Base-by-base conservation (phyloP, 2,888 invertebrate species). In the Pterostichus madidus region DNA sequence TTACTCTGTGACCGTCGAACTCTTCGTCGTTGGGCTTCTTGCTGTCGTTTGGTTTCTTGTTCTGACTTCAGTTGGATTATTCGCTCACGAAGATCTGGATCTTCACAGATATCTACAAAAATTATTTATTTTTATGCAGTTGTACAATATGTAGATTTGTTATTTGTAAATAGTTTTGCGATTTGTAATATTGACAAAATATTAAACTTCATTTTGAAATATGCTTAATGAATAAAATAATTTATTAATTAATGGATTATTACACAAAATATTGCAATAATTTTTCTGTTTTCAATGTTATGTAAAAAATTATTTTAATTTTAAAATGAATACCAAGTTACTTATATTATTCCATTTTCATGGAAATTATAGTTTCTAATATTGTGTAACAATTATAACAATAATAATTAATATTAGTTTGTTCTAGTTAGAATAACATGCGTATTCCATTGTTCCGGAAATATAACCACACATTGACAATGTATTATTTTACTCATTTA, bases 51-150 rank as follows among this genome's bases (percentile, higher is more conserved):
- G 88, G 94, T 94, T 89, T 98, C 98, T 88, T 98, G 97, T 87
- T 99, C 98, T 8, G 95, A 96, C 87, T 95, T 95, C 83, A 99
- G 91, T 87, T 98, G 96, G 84, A 96, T 91, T 85, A 99, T 97
- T 85, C 98, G 94, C 86, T 96, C 97, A 85, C 97, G 95, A 87
- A 99, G 94, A 90, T 98, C 98, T 0, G 96, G 95, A 90, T 99
- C 98, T 90, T 99, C 98, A 89, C 98, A 98, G 86, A 99, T 98
- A 90, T 98, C 98, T 97, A 85, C 80, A 13, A 64, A 61, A 8
- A 56, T 24, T 24, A 24, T 44, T 44, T 10, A 11, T 11, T 86
- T 85, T 32, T 44, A 64, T 64, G 71, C 39, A 77, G 71, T 46
- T 7, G 52, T 31, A 77, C 46, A 84, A 46, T 61, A 79, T 64